A percentile compares a stretch with the other conserved stretches of the same genome.
phyloP scores from a whole-genome alignment of 2,797 vertebrate species.

The Liasis olivaceus region DNA sequence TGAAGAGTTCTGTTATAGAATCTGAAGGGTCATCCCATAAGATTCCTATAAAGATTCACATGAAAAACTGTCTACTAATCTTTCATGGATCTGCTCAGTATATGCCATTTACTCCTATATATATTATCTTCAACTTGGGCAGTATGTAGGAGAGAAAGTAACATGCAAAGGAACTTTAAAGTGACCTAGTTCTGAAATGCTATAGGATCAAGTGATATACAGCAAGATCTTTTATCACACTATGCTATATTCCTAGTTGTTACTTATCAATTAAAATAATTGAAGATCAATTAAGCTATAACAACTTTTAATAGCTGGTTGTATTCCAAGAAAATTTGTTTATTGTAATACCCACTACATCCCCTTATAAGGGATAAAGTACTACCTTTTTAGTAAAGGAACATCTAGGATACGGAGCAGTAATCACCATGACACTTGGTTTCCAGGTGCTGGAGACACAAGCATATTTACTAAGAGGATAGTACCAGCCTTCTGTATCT shows the following conservation, averaged over 20 bases:
- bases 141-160: not conserved
- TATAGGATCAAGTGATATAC: not conserved
- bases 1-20: not conserved
- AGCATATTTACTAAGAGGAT: not conserved
- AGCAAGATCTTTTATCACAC: not conserved
- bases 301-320: not conserved
- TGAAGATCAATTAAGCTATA: not conserved
- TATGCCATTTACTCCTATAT: not conserved
- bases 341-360: not conserved
- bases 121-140: not conserved
- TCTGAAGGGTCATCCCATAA: not conserved
- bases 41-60: not conserved
- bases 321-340: not conserved
- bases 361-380: not conserved
- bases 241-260: not conserved
- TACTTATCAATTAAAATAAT: not conserved
- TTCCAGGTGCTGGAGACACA: not conserved
- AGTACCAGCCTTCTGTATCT: not conserved
- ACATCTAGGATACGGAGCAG: not conserved
- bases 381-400: slow-evolving; percentile 37
- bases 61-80: not conserved
- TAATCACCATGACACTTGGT: not conserved
- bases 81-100: not conserved
- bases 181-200: not conserved
- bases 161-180: not conserved